Evolutionary conservation across 2,113 vertebrate genomes (phyloP).

Genomic region (Pluvianellus socialis): DNA sequence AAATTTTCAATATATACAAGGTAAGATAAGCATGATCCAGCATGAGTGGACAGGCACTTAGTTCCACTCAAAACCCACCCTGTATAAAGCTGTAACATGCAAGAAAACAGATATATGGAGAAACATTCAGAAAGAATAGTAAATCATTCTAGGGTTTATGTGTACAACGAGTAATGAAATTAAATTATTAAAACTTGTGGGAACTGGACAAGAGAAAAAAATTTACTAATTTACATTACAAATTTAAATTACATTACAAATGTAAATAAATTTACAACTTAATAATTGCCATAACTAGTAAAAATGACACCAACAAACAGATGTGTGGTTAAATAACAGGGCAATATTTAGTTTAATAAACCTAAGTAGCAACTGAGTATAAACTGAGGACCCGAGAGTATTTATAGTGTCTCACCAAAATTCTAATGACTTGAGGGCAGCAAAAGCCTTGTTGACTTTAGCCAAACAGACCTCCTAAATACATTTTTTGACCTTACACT

Average conservation of each 20-base stretch:
- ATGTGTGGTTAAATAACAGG: background rate
- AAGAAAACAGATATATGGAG: background rate
- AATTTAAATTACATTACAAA: too few species aligned
- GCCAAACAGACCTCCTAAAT: background rate
- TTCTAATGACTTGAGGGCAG: background rate
- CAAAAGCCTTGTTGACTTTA: background rate
- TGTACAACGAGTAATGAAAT: background rate
- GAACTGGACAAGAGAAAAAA: background rate
- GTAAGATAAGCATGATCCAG: background rate
- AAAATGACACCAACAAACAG: background rate
- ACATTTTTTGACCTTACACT: background rate
- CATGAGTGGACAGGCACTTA: background rate
- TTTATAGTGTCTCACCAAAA: background rate
- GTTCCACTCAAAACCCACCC: background rate
- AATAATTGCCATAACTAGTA: background rate
- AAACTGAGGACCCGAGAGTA: background rate
- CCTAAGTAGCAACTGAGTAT: background rate
- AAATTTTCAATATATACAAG: background rate
- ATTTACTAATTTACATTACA: too few species aligned
- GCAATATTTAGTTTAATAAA: background rate
- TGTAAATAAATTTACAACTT: too few species aligned
- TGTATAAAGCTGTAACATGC: background rate
- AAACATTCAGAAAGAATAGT: background rate
- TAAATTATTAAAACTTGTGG: background rate
- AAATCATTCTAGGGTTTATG: background rate